These are phyloP conservation scores for Aspidapion aeneum DNA, from an alignment of 2,888 invertebrate genomes.

Conservation along the genomic window DNA sequence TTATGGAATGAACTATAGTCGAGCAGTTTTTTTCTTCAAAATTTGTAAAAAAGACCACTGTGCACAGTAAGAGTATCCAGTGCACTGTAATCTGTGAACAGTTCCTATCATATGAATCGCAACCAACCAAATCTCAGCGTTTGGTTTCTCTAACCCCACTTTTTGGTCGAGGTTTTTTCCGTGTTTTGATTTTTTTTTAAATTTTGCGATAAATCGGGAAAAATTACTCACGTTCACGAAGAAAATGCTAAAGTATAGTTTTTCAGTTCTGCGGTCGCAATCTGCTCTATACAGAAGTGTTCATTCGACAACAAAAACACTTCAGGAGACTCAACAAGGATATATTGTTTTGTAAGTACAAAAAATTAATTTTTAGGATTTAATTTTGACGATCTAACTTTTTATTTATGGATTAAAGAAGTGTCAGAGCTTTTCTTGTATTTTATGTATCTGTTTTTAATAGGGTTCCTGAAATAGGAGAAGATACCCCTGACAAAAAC, in stretches of 20 bases:
- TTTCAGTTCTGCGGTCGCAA: background rate
- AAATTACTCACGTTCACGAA: too few relatives aligned
- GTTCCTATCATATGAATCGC: background rate
- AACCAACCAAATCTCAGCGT: background rate
- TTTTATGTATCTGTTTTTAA: too few relatives aligned
- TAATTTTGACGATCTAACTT: background rate
- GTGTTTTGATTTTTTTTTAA: background rate
- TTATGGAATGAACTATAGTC: too few relatives aligned
- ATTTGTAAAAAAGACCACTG: background rate
- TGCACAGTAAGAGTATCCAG: background rate
- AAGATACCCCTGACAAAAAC: conserved; percentile 74
- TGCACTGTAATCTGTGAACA: background rate
- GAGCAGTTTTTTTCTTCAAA: too few relatives aligned
- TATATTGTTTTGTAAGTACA: conserved; percentile 68
- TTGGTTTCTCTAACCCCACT: background rate
- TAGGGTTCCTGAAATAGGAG: conserved; percentile 80
- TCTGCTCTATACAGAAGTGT: background rate
- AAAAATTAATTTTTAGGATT: conserved; percentile 19
- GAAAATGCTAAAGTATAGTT: background rate
- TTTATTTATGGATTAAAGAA: too few relatives aligned
- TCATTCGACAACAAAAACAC: background rate
- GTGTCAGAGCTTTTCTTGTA: too few relatives aligned
- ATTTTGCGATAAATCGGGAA: background rate
- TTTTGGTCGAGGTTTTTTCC: background rate
- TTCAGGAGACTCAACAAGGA: conserved; percentile 52